phyloP scores from a whole-genome alignment of 2,888 invertebrate species.

The Chymomyza amoena region DNA sequence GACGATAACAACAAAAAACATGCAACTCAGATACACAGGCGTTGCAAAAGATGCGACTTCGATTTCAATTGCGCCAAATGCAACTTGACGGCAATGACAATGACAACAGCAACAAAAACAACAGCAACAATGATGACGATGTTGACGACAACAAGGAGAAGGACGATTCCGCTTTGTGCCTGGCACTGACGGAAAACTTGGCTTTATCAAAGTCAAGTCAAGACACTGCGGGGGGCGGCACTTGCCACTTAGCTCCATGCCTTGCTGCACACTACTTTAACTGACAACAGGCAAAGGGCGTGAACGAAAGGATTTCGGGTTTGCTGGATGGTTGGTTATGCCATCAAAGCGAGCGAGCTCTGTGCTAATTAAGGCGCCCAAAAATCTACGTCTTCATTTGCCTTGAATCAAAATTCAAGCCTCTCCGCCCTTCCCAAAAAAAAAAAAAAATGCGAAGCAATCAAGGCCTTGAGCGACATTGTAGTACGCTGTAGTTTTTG shows the following conservation, averaged over 20 bases:
- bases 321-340: not conserved
- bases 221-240: constrained; percentile 17
- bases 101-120: not conserved
- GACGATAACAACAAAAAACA: not conserved
- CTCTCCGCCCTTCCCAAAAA: too few species aligned
- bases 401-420: not conserved
- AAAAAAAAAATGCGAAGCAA: too few species aligned
- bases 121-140: not conserved
- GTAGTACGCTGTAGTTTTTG: too few species aligned
- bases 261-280: constrained; percentile 22
- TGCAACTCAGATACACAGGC: not conserved
- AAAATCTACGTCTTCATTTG: not conserved
- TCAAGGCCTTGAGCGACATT: too few species aligned
- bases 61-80: constrained; percentile 62
- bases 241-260: constrained; percentile 48
- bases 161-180: constrained; percentile 26
- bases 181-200: constrained; percentile 6
- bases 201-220: constrained; percentile 39
- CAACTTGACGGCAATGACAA: constrained; percentile 46
- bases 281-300: not conserved
- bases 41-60: constrained; percentile 49
- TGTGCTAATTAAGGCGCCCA: constrained; percentile 37
- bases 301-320: not conserved
- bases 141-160: not conserved
- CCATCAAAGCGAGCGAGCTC: constrained; percentile 27